Conservation (phyloP, 2,113 vertebrate genomes). For the Psittacara wagleri region DNA sequence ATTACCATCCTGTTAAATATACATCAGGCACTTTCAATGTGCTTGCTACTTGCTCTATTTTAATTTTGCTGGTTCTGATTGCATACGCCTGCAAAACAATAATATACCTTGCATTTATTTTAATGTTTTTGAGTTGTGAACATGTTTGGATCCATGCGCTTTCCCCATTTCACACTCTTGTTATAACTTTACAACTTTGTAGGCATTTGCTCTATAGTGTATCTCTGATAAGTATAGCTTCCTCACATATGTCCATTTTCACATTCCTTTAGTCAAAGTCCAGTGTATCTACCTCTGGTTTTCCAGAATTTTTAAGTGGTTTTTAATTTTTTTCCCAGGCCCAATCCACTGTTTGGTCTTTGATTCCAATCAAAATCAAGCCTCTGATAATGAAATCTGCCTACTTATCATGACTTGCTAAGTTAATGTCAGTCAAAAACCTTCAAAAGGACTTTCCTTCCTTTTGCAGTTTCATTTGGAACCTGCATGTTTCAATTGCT, state of each 20-base stretch:
- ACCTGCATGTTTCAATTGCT: not conserved
- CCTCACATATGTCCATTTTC: not conserved
- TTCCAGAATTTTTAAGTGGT: not conserved
- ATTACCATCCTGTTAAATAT: not conserved
- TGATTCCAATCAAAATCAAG: not conserved
- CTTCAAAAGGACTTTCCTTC: not conserved
- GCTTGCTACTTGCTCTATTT: not conserved
- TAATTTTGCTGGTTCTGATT: not conserved
- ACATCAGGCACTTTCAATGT: not conserved
- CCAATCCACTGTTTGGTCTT: accelerated
- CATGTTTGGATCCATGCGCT: not conserved
- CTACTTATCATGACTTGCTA: not conserved
- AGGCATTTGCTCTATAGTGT: not conserved
- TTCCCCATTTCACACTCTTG: not conserved
- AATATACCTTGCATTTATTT: not conserved
- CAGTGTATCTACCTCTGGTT: not conserved
- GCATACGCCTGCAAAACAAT: not conserved
- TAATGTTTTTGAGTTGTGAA: not conserved
- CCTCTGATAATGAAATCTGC: not conserved
- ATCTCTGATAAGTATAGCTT: not conserved
- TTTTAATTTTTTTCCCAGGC: not conserved
- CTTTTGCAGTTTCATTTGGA: not conserved
- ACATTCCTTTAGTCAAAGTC: not conserved
- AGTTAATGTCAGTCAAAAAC: not conserved
- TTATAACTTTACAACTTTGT: not conserved